Conservation (phyloP, 2,797 vertebrate genomes). For the Sebastes vulpes region DNA sequence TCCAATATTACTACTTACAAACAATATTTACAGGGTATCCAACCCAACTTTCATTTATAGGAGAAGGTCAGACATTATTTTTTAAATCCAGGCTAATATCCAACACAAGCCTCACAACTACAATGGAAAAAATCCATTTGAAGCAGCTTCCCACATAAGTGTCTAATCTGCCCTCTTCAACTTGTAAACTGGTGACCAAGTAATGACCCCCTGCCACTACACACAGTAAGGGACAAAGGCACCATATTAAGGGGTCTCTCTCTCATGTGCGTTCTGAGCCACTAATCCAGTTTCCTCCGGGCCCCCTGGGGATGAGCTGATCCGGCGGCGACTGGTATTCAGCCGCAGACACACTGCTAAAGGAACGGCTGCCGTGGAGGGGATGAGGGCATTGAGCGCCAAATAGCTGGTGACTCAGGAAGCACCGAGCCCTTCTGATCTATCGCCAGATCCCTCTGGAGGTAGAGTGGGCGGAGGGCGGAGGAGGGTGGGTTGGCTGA, state of each 20-base stretch:
- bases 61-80: not conserved
- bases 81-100: not conserved
- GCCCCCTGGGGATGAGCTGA: constrained; percentile 53
- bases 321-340: constrained; percentile 47
- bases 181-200: constrained; percentile 60
- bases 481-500: not conserved
- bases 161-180: constrained; percentile 13
- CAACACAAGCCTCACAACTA: not conserved
- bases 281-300: constrained; percentile 67
- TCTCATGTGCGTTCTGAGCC: constrained; percentile 29
- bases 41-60: not conserved
- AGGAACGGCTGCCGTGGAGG: constrained; percentile 16
- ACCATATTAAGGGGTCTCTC: constrained; percentile 21
- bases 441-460: constrained; percentile 41
- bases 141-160: not conserved
- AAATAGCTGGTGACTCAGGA: constrained; percentile 53
- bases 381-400: constrained; percentile 39
- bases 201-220: constrained; percentile 34
- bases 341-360: constrained; percentile 29
- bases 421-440: constrained; percentile 56
- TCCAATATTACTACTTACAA: not conserved
- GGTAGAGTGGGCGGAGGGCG: constrained; percentile 5
- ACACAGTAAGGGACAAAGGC: constrained; percentile 38
- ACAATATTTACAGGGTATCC: not conserved
- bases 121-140: not conserved